Percentiles rank a stretch among this genome's conserved stretches.
Evolutionary conservation across 1,140 invertebrate species (phyloP).

Genomic region (Probaryconus sp.): DNA sequence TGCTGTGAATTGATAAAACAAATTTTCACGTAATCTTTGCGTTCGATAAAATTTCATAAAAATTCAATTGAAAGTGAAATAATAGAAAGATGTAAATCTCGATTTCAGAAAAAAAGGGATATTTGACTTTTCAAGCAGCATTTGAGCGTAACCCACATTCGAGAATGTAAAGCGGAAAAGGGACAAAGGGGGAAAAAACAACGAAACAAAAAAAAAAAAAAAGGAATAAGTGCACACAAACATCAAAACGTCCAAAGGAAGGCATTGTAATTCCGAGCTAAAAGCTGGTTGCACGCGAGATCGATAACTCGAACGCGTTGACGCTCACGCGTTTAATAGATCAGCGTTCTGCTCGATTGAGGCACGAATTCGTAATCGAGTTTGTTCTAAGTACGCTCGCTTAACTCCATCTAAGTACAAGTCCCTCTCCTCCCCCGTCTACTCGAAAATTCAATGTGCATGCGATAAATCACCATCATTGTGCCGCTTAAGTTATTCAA

Average conservation of each 20-base stretch:
- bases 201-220: conserved; percentile 13
- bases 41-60: too few species aligned
- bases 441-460: neutral
- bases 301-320: conserved; percentile 39
- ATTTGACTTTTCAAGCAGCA: neutral
- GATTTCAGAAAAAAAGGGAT: too few species aligned
- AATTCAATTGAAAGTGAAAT: too few species aligned
- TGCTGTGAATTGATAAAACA: too few species aligned
- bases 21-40: too few species aligned
- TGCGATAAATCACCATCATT: neutral
- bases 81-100: too few species aligned
- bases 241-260: conserved; percentile 13
- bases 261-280: conserved; percentile 22
- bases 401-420: conserved; percentile 12
- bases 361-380: conserved; percentile 41
- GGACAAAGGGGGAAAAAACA: neutral
- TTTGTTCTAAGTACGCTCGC: conserved; percentile 17
- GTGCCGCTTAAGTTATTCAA: neutral
- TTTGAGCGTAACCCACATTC: conserved; percentile 8
- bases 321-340: conserved; percentile 41
- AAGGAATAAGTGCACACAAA: neutral
- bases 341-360: conserved; percentile 42
- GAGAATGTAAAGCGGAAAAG: conserved; percentile 6
- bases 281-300: conserved; percentile 24
- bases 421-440: too few species aligned